Evolutionary conservation across 2,888 invertebrate species (phyloP).

Genomic region (Cheilosia variabilis): DNA sequence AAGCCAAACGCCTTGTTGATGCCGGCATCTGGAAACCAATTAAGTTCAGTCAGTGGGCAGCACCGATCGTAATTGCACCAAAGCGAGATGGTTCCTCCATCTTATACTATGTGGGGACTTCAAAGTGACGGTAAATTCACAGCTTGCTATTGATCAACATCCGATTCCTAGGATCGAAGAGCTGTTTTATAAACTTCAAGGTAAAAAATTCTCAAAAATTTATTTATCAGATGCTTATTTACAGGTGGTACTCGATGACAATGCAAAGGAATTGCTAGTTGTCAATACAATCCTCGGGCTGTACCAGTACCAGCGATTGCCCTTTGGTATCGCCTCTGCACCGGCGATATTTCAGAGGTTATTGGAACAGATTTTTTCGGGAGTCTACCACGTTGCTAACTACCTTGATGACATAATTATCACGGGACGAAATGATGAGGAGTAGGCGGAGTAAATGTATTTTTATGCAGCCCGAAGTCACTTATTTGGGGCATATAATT

Average conservation of each 20-base stretch:
- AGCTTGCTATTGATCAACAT: slow-evolving; percentile 76
- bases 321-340: no score
- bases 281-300: slow-evolving; percentile 80
- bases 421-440: no score
- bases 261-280: slow-evolving; percentile 77
- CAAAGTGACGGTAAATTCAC: slow-evolving; percentile 76
- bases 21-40: slow-evolving; percentile 62
- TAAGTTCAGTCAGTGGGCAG: slow-evolving; percentile 79
- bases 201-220: slow-evolving; percentile 76
- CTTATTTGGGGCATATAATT: no score
- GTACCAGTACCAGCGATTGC: slow-evolving; percentile 77
- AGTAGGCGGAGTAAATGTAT: no score
- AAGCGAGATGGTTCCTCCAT: slow-evolving; percentile 77
- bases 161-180: slow-evolving; percentile 76
- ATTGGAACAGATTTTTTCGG: no score
- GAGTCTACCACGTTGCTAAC: slow-evolving; percentile 71
- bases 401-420: slow-evolving; percentile 78
- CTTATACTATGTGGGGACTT: slow-evolving; percentile 75
- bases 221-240: slow-evolving; percentile 73
- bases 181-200: slow-evolving; percentile 73
- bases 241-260: no score
- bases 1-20: slow-evolving; percentile 69
- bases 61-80: slow-evolving; percentile 79
- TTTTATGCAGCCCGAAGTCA: no score
- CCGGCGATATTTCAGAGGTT: no score